These are phyloP conservation scores for Xiphophorus birchmanni DNA, from an alignment of 2,797 vertebrate genomes.

Conservation along the genomic window DNA sequence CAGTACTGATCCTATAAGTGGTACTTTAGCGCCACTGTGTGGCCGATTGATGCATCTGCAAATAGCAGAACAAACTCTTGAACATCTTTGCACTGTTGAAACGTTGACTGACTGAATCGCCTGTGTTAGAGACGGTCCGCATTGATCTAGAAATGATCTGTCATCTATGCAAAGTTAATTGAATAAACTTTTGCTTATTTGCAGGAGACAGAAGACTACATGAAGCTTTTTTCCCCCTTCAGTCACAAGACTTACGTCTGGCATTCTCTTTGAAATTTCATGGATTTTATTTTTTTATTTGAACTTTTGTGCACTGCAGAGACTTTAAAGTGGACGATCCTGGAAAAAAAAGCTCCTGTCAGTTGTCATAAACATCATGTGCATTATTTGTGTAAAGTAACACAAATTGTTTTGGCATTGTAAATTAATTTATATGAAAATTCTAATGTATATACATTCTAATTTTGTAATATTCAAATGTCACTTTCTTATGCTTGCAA, in stretches of 20 bases:
- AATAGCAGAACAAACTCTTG: conserved; percentile 9
- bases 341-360: not conserved
- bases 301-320: conserved; percentile 42
- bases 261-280: conserved; percentile 41
- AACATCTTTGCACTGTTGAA: conserved; percentile 28
- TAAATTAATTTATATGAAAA: conserved; percentile 56
- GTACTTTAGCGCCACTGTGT: conserved; percentile 68
- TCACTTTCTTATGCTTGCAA: conserved; percentile 34
- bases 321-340: conserved; percentile 27
- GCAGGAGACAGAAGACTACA: conserved; percentile 46
- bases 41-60: conserved; percentile 47
- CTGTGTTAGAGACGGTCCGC: not conserved
- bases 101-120: not conserved
- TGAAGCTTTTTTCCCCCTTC: conserved; percentile 32
- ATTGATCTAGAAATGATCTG: not conserved
- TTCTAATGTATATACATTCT: conserved; percentile 49
- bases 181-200: conserved; percentile 47
- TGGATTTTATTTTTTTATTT: conserved; percentile 28
- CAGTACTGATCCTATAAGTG: conserved; percentile 21
- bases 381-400: conserved; percentile 24
- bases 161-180: conserved; percentile 28
- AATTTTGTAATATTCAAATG: conserved; percentile 44
- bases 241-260: conserved; percentile 28
- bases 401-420: conserved; percentile 50
- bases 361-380: not conserved